phyloP scores from a whole-genome alignment of 2,797 vertebrate genomes.

The Triplophysa bombifrons region DNA sequence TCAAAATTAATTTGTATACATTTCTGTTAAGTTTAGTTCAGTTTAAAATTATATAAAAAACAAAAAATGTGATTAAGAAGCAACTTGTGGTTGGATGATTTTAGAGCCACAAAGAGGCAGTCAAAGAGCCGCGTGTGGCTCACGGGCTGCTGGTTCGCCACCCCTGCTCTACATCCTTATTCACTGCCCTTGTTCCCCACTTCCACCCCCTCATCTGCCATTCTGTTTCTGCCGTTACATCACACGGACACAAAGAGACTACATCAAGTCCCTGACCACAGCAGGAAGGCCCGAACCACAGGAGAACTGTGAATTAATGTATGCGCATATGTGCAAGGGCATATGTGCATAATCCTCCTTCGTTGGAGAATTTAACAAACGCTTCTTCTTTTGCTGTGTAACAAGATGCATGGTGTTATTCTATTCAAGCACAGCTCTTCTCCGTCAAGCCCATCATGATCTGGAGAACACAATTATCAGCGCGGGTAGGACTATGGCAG shows the following conservation, averaged over 20 bases:
- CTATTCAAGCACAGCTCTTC: slow-evolving; percentile 14
- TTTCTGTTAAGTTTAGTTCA: no score
- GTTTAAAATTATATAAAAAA: no score
- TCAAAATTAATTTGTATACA: no score
- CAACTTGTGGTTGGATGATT: no score
- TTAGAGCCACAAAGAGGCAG: no score
- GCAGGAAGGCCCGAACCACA: slow-evolving; percentile 31
- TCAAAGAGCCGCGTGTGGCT: no score
- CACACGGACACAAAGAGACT: slow-evolving; percentile 36
- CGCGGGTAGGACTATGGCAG: slow-evolving; percentile 35
- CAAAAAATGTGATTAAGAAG: no score
- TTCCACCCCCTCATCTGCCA: slow-evolving; percentile 26
- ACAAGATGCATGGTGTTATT: background rate
- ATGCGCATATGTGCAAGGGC: background rate
- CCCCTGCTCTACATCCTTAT: background rate
- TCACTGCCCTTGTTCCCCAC: background rate
- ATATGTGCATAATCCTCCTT: background rate
- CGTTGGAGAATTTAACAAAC: background rate
- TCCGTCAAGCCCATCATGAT: background rate
- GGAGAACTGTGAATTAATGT: slow-evolving; percentile 23
- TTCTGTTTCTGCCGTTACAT: slow-evolving; percentile 40
- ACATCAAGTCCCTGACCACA: slow-evolving; percentile 22
- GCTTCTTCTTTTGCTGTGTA: background rate
- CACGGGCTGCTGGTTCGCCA: no score
- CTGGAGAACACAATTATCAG: slow-evolving; percentile 19